Evolutionary conservation across 2,888 invertebrate genomes (phyloP).

Genomic region (Dendrolimus houi): DNA sequence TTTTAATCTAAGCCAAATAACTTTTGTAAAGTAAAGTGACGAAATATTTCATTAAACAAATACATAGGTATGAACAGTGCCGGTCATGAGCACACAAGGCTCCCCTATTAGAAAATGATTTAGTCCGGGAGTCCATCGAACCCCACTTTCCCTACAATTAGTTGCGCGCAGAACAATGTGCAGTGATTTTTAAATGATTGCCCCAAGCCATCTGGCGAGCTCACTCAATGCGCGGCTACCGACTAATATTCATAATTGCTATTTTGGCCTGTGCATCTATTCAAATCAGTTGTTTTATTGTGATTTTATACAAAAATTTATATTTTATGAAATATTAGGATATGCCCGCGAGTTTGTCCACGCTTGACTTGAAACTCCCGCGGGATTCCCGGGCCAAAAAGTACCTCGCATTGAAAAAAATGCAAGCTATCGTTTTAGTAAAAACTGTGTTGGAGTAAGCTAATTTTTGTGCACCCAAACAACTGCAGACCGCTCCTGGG

Average conservation of each 20-base stretch:
- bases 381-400: too few relatives aligned
- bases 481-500: too few relatives aligned
- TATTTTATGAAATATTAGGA: neutral
- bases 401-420: too few relatives aligned
- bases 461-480: too few relatives aligned
- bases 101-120: slow-evolving; percentile 67
- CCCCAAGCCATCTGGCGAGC: slow-evolving; percentile 64
- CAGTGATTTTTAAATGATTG: slow-evolving; percentile 75
- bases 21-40: too few relatives aligned
- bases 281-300: slow-evolving; percentile 1
- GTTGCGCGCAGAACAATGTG: slow-evolving; percentile 71
- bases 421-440: too few relatives aligned
- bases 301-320: neutral
- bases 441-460: too few relatives aligned
- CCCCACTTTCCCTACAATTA: slow-evolving; percentile 76
- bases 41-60: neutral
- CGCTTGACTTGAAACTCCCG: too few relatives aligned
- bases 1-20: too few relatives aligned
- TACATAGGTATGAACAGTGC: neutral
- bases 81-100: slow-evolving; percentile 1
- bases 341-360: too few relatives aligned
- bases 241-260: slow-evolving; percentile 69
- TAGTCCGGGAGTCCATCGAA: slow-evolving; percentile 59
- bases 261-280: slow-evolving; percentile 17
- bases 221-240: slow-evolving; percentile 34